A percentile compares a stretch with the other conserved stretches of the same genome.
phyloP scores from a whole-genome alignment of 2,113 vertebrate genomes.

The Muscicapa adusta region DNA sequence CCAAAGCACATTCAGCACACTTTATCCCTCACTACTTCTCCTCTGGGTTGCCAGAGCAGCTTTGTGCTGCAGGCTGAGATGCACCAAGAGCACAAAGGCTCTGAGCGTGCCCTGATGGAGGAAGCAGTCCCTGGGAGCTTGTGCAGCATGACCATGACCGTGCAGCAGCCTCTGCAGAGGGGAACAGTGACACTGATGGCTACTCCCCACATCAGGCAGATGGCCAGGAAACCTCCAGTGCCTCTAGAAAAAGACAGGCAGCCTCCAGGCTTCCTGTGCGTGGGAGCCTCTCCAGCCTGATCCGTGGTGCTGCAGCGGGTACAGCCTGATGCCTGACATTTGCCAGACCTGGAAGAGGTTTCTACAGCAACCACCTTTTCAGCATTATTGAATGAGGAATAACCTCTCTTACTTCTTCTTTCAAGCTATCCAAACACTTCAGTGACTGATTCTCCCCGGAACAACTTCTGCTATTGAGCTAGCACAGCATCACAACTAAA shows the following conservation, averaged over 20 bases:
- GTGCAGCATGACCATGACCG: accelerated
- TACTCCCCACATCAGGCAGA: not conserved
- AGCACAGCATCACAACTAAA: not conserved
- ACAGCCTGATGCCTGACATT: not conserved
- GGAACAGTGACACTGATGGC: not conserved
- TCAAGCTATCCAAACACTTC: not conserved
- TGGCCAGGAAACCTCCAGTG: not conserved
- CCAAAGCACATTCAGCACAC: not conserved
- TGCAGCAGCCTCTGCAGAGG: not conserved
- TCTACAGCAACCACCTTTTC: constrained; percentile 12
- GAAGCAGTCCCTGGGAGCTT: accelerated
- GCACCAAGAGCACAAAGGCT: not conserved
- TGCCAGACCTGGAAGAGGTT: not conserved
- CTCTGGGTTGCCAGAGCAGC: not conserved
- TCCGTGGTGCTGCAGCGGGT: accelerated
- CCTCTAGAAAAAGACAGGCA: not conserved
- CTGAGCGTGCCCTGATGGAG: not conserved
- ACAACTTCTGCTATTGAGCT: not conserved
- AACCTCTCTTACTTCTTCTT: not conserved
- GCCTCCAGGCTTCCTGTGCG: not conserved
- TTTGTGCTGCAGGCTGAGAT: not conserved
- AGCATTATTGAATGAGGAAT: not conserved
- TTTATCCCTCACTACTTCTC: not conserved
- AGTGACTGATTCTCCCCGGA: not conserved
- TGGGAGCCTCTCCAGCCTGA: not conserved